Evolutionary conservation across 2,797 vertebrate species (phyloP).

Genomic region (Characodon lateralis): DNA sequence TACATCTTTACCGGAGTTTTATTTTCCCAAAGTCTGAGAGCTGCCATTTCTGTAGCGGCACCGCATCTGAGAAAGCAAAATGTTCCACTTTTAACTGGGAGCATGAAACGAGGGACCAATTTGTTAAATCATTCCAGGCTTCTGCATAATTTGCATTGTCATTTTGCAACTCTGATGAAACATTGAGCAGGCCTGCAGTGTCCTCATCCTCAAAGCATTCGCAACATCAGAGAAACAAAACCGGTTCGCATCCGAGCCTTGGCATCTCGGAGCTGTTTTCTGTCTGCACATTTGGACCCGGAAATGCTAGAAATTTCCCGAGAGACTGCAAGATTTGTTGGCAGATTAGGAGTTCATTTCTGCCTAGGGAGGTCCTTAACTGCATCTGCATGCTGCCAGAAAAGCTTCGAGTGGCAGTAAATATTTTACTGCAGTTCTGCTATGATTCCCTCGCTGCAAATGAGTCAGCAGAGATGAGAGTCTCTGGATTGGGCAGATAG

Average conservation of each 20-base stretch:
- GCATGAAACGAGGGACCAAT: conserved; percentile 28
- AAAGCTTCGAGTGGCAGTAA: conserved; percentile 39
- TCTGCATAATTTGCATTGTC: conserved; percentile 59
- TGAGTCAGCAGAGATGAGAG: conserved; percentile 61
- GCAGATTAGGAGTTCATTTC: conserved; percentile 16
- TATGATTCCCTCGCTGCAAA: conserved; percentile 38
- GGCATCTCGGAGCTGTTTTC: not conserved
- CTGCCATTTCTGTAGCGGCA: conserved; percentile 11
- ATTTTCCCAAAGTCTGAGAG: too few relatives aligned
- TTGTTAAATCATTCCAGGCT: conserved; percentile 23
- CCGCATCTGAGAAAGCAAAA: conserved; percentile 3
- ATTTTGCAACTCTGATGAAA: conserved; percentile 56
- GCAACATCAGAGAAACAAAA: conserved; percentile 35
- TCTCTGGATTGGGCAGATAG: conserved; percentile 27
- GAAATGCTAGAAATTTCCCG: conserved; percentile 10
- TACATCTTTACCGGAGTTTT: too few relatives aligned
- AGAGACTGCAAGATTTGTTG: conserved; percentile 17
- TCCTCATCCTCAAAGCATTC: conserved; percentile 37
- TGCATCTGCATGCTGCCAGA: conserved; percentile 30
- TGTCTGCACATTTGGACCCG: conserved; percentile 11
- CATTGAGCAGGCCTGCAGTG: conserved; percentile 44
- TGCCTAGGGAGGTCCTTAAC: conserved; percentile 13
- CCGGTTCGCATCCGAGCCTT: conserved; percentile 29
- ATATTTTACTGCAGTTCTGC: conserved; percentile 53
- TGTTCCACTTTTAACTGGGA: conserved; percentile 21